phyloP scores from a whole-genome alignment of 2,888 invertebrate genomes.

The Plagodis pulveraria region DNA sequence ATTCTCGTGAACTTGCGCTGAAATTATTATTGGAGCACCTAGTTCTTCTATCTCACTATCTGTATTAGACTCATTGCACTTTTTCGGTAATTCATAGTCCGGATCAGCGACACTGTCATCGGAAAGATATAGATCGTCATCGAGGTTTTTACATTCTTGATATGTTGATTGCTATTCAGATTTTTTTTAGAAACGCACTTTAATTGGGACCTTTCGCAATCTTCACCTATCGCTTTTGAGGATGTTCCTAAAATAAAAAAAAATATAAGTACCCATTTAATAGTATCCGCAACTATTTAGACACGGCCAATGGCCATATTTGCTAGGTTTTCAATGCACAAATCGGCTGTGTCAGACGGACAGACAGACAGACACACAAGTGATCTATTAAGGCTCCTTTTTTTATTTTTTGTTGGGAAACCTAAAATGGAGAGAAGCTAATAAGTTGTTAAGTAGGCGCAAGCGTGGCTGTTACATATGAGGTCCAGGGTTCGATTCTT shows the following conservation, averaged over 20 bases:
- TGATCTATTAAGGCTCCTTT: slow-evolving; percentile 9
- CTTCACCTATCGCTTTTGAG: slow-evolving; percentile 9
- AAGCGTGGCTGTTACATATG: slow-evolving; percentile 1
- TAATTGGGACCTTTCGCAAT: slow-evolving; percentile 8
- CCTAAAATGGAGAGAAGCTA: slow-evolving; percentile 7
- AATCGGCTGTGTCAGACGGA: slow-evolving; percentile 30
- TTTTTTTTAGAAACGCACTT: slow-evolving; percentile 10
- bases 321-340: slow-evolving; percentile 1
- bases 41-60: slow-evolving; percentile 13
- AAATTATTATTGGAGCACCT: slow-evolving; percentile 10
- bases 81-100: slow-evolving; percentile 11
- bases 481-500: not conserved
- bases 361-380: slow-evolving; percentile 3
- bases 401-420: slow-evolving; percentile 9
- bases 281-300: slow-evolving; percentile 3
- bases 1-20: slow-evolving; percentile 9
- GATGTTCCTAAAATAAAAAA: slow-evolving; percentile 13
- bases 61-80: slow-evolving; percentile 11
- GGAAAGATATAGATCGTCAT: slow-evolving; percentile 13
- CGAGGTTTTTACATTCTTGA: slow-evolving; percentile 10
- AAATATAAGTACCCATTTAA: slow-evolving; percentile 4
- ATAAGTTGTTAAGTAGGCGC: slow-evolving; percentile 5
- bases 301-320: not conserved
- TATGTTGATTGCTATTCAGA: slow-evolving; percentile 9
- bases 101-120: slow-evolving; percentile 14